Evolutionary conservation across 2,113 vertebrate genomes (phyloP), one percentile per base, ranked within the genome.

Genomic region (Blennius ocellaris): DNA sequence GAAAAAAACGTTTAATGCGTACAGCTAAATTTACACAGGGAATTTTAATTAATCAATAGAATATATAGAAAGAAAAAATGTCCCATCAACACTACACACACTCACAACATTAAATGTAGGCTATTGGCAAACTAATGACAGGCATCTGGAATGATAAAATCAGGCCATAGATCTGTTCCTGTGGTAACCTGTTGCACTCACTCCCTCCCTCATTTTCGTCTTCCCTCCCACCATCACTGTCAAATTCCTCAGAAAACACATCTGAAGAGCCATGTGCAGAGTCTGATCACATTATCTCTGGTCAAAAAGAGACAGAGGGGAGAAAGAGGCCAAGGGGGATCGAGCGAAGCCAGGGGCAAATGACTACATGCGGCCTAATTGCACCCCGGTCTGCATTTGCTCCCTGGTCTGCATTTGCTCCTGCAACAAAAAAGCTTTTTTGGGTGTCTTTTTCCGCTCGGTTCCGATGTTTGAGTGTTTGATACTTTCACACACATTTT

Each of bases 241-340:
- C 84, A 90, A 85, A 93, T 92, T 91, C 87, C 88, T 92, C 83
- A 90, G 85, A 80, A 91, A 89, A 93, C 89, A 88, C 88, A 89
- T 92, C 86, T 90, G 87, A 91, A 87, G 88, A 86, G 80, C 84
- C 85, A 88, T 90, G 91, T 87, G 89, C 78, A 84, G 69, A 90
- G 84, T 89, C 83, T 86, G 87, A 90, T 90, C 89, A 89, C 81
- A 92, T 91, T 93, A 91, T 90, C 85, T 91, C 60, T 88, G 87
- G 89, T 93, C 85, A 88, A 89, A 76, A 73, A 82, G 83, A 87
- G 68, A 73, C 49, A 70, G 69, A 45, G 40, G 21, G 44, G 72
- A 73, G 78, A 69, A 69, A 58, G 73, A 73, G 80, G 81, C 85
- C 84, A 80, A 82, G 80, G 63, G 76, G 70, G 69, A 79, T 61